These are phyloP conservation scores for Pithecia hirsuta DNA, from an alignment of 2,797 vertebrate species.

Conservation along the genomic window DNA sequence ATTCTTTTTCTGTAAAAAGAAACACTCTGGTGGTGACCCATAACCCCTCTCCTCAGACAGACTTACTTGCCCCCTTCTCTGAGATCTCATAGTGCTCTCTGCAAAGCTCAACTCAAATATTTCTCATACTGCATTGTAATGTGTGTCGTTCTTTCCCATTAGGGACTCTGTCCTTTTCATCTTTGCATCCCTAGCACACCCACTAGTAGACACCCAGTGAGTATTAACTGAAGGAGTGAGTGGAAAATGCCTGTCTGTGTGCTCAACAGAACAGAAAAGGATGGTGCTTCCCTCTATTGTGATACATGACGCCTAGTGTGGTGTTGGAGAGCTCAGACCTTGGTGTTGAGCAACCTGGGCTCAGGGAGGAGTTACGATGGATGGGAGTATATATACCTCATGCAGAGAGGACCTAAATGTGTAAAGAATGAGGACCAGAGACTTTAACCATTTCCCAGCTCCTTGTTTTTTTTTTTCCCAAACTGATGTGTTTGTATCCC, in stretches of 20 bases:
- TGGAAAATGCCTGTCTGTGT: neutral
- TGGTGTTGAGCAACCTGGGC: neutral
- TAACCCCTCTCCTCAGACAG: neutral
- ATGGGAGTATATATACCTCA: neutral
- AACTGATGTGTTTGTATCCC: neutral
- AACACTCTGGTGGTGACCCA: neutral
- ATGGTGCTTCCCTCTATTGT: neutral
- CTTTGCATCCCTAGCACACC: neutral
- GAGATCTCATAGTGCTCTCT: neutral
- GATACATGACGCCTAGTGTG: neutral
- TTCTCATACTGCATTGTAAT: neutral
- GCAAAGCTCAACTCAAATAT: neutral
- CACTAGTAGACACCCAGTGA: neutral
- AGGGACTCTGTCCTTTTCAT: slow-evolving; percentile 41
- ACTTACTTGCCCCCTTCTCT: neutral
- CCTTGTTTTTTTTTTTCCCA: neutral
- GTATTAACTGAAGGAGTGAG: neutral
- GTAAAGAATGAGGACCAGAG: neutral
- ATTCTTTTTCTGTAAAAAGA: neutral
- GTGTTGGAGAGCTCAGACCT: neutral
- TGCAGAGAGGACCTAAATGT: neutral
- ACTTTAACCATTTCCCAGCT: neutral
- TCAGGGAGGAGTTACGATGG: neutral
- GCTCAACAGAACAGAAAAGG: neutral
- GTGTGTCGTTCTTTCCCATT: neutral